Percentiles rank a stretch among this genome's conserved stretches.
phyloP scores from a whole-genome alignment of 2,113 vertebrate genomes.

The Apodemus speciosus region DNA sequence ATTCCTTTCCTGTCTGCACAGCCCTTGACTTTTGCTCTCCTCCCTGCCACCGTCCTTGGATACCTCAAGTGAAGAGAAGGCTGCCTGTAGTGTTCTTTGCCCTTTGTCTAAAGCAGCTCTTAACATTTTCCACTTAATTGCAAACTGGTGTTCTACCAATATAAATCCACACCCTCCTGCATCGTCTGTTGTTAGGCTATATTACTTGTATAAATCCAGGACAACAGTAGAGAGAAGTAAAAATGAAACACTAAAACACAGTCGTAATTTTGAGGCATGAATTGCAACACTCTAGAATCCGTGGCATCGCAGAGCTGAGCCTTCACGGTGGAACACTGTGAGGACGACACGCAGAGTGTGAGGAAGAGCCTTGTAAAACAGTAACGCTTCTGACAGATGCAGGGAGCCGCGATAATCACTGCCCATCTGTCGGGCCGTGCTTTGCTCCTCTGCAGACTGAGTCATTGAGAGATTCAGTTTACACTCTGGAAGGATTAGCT shows the following conservation, averaged over 20 bases:
- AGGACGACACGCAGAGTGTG: background rate
- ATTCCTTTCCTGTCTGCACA: constrained; percentile 11
- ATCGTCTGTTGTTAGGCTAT: constrained; percentile 42
- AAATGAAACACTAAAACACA: constrained; percentile 60
- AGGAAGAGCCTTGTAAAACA: constrained; percentile 18
- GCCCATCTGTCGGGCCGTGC: background rate
- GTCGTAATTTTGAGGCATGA: constrained; percentile 57
- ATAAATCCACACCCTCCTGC: constrained; percentile 52
- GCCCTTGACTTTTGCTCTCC: background rate
- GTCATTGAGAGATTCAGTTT: background rate
- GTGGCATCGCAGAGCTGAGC: background rate
- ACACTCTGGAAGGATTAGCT: background rate
- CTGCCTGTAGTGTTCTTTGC: background rate
- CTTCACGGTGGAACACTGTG: background rate
- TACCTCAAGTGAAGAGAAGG: background rate
- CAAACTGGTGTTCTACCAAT: constrained; percentile 48
- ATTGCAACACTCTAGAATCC: constrained; percentile 8
- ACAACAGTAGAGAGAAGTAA: constrained; percentile 58
- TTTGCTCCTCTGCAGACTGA: constrained; percentile 41
- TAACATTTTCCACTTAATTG: constrained; percentile 54
- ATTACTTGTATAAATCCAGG: constrained; percentile 72
- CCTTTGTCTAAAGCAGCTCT: constrained; percentile 49
- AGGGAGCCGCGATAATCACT: background rate
- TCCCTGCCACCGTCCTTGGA: background rate
- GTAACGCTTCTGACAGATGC: background rate